A percentile compares a stretch with the other conserved stretches of the same genome.
phyloP scores from a whole-genome alignment of 2,888 invertebrate genomes.

The Athalia cordata region DNA sequence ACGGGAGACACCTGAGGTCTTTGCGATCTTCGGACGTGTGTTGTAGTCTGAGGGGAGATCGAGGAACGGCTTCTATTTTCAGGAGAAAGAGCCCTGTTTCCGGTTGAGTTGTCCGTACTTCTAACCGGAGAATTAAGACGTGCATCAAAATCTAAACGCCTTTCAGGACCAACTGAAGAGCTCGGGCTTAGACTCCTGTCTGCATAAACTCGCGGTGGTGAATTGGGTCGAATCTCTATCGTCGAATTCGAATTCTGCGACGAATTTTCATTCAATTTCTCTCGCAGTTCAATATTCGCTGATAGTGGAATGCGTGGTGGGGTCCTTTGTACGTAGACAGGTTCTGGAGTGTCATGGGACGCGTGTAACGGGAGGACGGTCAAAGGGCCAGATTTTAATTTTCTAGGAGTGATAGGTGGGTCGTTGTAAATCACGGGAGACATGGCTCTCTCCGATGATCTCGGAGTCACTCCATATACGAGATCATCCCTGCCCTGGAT shows the following conservation, averaged over 20 bases:
- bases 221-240: not conserved
- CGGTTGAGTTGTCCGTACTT: slow-evolving; percentile 10
- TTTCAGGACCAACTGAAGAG: no score
- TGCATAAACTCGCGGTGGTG: not conserved
- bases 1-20: slow-evolving; percentile 19
- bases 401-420: slow-evolving; percentile 45
- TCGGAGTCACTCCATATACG: slow-evolving; percentile 61
- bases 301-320: slow-evolving; percentile 59
- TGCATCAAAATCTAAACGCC: not conserved
- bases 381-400: slow-evolving; percentile 43
- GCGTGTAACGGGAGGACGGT: slow-evolving; percentile 26
- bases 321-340: slow-evolving; percentile 48
- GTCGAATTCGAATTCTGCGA: slow-evolving; percentile 14
- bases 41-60: not conserved
- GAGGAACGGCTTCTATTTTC: slow-evolving; percentile 1
- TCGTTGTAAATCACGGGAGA: slow-evolving; percentile 51
- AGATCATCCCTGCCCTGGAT: slow-evolving; percentile 57
- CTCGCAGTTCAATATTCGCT: slow-evolving; percentile 55
- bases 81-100: slow-evolving; percentile 17
- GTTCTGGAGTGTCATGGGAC: slow-evolving; percentile 48
- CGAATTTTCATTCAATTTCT: slow-evolving; percentile 52
- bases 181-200: no score
- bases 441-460: slow-evolving; percentile 26
- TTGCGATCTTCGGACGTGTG: not conserved
- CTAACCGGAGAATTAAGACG: slow-evolving; percentile 1